Evolutionary conservation across 2,113 vertebrate genomes (phyloP).

Genomic region (Podiceps cristatus): DNA sequence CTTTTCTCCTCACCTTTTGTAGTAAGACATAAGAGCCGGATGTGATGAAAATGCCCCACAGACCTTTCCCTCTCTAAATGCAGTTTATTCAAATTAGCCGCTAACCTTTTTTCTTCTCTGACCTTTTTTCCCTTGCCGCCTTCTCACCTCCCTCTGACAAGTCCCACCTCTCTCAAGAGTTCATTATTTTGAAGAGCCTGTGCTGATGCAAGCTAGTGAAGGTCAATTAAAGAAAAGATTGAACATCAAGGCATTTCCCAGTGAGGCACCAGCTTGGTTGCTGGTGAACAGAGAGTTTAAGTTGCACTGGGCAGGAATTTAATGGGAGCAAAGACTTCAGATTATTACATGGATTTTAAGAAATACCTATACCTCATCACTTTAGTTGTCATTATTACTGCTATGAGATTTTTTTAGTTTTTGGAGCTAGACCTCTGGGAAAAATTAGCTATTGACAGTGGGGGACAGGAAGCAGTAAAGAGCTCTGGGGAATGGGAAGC

Average conservation of each 20-base stretch:
- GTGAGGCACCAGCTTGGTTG: background rate
- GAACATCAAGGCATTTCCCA: background rate
- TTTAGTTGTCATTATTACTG: background rate
- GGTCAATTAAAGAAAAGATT: constrained; percentile 23
- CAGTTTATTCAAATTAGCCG: constrained; percentile 49
- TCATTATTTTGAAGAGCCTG: constrained; percentile 37
- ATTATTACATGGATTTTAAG: background rate
- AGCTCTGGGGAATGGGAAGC: background rate
- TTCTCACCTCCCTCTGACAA: background rate
- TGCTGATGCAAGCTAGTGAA: background rate
- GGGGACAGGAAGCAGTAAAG: background rate
- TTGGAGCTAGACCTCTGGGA: background rate
- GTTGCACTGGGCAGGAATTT: background rate
- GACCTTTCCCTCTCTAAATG: constrained; percentile 9
- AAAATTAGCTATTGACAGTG: background rate
- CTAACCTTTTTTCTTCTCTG: background rate
- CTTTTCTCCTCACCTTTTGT: background rate
- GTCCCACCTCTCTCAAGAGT: background rate
- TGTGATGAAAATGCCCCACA: background rate
- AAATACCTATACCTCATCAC: background rate
- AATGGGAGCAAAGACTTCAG: background rate
- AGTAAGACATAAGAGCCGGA: background rate
- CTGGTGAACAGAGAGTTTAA: background rate
- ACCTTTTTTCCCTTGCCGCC: background rate
- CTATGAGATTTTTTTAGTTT: background rate